A percentile compares a stretch with the other conserved stretches of the same genome.
Evolutionary conservation across 2,113 vertebrate species (phyloP).

Genomic region (Hyaena hyaena): DNA sequence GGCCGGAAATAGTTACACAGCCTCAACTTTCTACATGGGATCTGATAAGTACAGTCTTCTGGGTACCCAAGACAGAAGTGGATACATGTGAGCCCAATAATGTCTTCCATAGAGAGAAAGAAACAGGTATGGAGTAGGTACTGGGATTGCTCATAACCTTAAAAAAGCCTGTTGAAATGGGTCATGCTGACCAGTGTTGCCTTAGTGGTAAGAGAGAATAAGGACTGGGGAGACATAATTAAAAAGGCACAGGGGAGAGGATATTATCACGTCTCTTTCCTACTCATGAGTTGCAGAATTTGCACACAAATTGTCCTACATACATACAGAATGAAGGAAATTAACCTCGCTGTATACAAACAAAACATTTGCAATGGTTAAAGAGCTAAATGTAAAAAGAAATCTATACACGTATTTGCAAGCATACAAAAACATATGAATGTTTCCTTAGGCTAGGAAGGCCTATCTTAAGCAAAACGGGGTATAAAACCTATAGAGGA

Average conservation of each 20-base stretch:
- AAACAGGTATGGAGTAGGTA: background rate
- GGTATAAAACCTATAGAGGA: background rate
- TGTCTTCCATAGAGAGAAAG: background rate
- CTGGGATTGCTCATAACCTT: background rate
- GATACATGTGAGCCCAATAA: background rate
- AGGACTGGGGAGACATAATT: background rate
- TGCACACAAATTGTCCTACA: background rate
- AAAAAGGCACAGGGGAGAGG: background rate
- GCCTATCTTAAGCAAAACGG: background rate
- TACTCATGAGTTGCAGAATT: background rate
- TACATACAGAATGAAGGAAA: background rate
- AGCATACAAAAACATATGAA: background rate
- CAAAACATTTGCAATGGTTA: background rate
- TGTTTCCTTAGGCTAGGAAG: background rate
- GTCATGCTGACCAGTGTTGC: background rate
- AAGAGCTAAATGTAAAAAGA: slow-evolving; percentile 25
- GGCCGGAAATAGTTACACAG: background rate
- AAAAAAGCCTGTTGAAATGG: background rate
- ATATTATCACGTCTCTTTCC: background rate
- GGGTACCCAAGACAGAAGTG: background rate
- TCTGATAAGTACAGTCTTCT: background rate
- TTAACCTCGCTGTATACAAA: background rate
- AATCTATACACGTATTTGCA: slow-evolving; percentile 7
- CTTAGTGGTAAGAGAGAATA: background rate
- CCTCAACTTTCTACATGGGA: no score